These are phyloP conservation scores for Melinaea menophilus DNA, from an alignment of 2,888 invertebrate species.

Conservation along the genomic window DNA sequence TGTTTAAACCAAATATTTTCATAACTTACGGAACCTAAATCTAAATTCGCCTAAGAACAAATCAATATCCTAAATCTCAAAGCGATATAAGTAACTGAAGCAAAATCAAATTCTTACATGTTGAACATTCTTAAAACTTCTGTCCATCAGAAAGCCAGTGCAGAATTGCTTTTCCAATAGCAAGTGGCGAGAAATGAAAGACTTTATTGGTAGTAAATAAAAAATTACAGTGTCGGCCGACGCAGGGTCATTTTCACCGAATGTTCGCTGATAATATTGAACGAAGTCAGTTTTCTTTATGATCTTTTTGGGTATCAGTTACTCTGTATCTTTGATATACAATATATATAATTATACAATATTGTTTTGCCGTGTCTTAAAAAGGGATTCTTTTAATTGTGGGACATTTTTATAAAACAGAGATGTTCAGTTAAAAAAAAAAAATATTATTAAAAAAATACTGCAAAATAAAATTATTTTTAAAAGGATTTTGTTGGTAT, in stretches of 20 bases:
- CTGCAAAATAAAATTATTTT: too few relatives aligned
- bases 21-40: neutral
- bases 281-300: conserved; percentile 27
- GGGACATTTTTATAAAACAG: too few relatives aligned
- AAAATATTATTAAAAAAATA: too few relatives aligned
- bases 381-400: too few relatives aligned
- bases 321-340: neutral
- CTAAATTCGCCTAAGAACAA: neutral
- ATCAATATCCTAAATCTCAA: neutral
- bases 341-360: too few relatives aligned
- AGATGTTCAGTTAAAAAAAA: too few relatives aligned
- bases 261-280: conserved; percentile 45
- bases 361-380: too few relatives aligned
- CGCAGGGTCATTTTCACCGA: conserved; percentile 50
- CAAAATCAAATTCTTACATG: conserved; percentile 2
- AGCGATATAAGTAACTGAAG: neutral
- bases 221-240: conserved; percentile 54
- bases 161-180: conserved; percentile 53
- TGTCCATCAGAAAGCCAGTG: conserved; percentile 19
- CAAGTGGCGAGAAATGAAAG: conserved; percentile 60
- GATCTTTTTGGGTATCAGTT: conserved; percentile 13
- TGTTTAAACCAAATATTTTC: conserved; percentile 31
- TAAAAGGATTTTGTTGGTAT: too few relatives aligned
- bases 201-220: conserved; percentile 66
- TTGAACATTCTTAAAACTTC: conserved; percentile 20